Evolutionary conservation across 2,888 invertebrate species (phyloP), one percentile per base, ranked within the genome.

Genomic region (Orchestes rusci): DNA sequence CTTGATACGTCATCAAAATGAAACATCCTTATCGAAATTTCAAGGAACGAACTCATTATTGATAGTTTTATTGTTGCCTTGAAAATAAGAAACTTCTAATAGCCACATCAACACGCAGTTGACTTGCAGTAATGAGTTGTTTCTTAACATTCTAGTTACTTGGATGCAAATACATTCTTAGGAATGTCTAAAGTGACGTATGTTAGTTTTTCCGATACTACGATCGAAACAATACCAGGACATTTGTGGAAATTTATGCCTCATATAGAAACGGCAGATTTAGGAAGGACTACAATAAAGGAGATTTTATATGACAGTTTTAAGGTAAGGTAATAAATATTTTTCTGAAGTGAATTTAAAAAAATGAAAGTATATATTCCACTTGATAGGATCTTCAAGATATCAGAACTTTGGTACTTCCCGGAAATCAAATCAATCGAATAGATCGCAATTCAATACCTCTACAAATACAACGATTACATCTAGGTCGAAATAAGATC

Each of bases 171-270:
- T 57, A 79, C 83, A 31, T 89, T 89, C 66, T 75, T 79, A 46
- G 87, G 86, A 53, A 68, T 89, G 64, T 77, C 80, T 54, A 73
- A 79, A 56, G 78, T 85, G 49, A 79, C 79, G 56, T 84, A 77
- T 70, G 75, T 92, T 60, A 86, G 87, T 61, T 70, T 92, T 51
- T 82, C 86, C 7, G 86, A 88, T 70, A 91, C 91, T 68, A 73
- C 77, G 39, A 70, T 92, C 52, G 73, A 77, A 27, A 77, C 80
- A 56, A 78, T 91, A 67, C 91, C 91, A 3, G 75, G 80, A 35
- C 79, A 84, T 52, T 77, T 88, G 33, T 73, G 88, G 46, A 76
- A 79, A 39, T 82, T 84, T 59, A 74, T 90, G 68, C 83, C 87
- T 1, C 77, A 82, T 53, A 74, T 93, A 44, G 79, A 80, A 61